Evolutionary conservation across 2,797 vertebrate genomes (phyloP).

Genomic region (Propithecus perrieri): DNA sequence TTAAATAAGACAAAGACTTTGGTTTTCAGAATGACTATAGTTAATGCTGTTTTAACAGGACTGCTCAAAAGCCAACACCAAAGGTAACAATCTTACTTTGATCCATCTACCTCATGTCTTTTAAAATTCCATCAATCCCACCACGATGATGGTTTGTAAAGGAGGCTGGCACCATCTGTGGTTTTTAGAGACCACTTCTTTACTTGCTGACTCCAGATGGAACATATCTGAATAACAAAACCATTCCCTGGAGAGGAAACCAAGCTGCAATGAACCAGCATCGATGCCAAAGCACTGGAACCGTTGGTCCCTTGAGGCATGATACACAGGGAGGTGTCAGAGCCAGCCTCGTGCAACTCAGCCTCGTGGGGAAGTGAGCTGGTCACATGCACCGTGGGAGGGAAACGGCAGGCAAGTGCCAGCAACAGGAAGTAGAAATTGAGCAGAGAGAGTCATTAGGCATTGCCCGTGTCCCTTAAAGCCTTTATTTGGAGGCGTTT

Average conservation of each 20-base stretch:
- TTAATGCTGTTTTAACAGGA: constrained; percentile 39
- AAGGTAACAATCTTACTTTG: constrained; percentile 8
- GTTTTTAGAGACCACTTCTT: background rate
- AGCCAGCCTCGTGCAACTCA: background rate
- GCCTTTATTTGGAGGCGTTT: fast-evolving
- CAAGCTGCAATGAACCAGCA: background rate
- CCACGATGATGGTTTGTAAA: background rate
- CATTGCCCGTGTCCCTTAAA: too few species aligned
- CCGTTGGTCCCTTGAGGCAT: background rate
- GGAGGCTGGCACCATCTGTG: background rate
- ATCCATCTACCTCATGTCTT: background rate
- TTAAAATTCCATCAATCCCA: background rate
- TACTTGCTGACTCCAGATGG: background rate
- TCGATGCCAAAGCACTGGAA: background rate
- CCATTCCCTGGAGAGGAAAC: background rate
- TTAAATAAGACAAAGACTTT: constrained; percentile 45
- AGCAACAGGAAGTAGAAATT: background rate
- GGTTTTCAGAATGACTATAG: constrained; percentile 21
- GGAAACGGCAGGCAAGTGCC: background rate
- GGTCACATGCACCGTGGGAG: background rate
- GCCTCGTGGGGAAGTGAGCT: too few species aligned
- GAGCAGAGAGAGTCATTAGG: background rate
- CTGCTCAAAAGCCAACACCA: background rate
- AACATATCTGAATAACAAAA: background rate
- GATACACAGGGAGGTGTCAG: background rate